Percentiles rank a stretch among this genome's conserved stretches.
Conservation (phyloP, 2,888 invertebrate species). For the Aspidiotus rigidus region DNA sequence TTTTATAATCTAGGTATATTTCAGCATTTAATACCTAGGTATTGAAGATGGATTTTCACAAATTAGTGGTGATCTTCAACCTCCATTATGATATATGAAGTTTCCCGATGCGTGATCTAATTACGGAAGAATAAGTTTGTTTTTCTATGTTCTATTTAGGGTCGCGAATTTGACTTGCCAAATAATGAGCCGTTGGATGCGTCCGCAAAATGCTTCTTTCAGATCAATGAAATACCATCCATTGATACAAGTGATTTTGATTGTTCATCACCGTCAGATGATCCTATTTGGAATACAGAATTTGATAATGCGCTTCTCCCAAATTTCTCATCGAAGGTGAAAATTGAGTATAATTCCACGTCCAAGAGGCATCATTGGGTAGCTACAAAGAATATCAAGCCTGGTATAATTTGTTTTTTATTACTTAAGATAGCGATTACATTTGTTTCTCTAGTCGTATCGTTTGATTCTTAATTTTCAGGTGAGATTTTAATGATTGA, state of each 20-base stretch:
- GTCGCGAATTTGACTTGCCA: no score
- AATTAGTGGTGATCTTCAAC: not conserved
- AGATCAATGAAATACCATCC: not conserved
- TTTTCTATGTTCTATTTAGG: no score
- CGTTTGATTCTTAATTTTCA: no score
- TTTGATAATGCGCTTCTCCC: conserved; percentile 44
- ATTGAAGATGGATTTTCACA: not conserved
- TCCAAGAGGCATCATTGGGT: conserved; percentile 59
- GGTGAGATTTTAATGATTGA: no score
- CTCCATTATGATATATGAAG: no score
- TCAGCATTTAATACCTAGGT: not conserved
- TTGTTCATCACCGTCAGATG: conserved; percentile 1
- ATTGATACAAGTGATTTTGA: conserved; percentile 3
- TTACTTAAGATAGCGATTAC: no score
- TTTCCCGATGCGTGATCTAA: no score
- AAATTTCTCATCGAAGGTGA: conserved; percentile 56
- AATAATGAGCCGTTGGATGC: no score
- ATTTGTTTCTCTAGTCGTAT: no score
- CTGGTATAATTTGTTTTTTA: conserved; percentile 45
- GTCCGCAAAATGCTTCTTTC: no score
- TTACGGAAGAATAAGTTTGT: no score
- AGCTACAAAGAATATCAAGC: conserved; percentile 56
- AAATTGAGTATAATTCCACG: conserved; percentile 48
- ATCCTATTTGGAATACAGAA: not conserved
- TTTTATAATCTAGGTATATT: not conserved